Percentiles rank a stretch among this genome's conserved stretches.
These are phyloP conservation scores for Sander lucioperca DNA, from an alignment of 2,113 vertebrate species.

Conservation along the genomic window DNA sequence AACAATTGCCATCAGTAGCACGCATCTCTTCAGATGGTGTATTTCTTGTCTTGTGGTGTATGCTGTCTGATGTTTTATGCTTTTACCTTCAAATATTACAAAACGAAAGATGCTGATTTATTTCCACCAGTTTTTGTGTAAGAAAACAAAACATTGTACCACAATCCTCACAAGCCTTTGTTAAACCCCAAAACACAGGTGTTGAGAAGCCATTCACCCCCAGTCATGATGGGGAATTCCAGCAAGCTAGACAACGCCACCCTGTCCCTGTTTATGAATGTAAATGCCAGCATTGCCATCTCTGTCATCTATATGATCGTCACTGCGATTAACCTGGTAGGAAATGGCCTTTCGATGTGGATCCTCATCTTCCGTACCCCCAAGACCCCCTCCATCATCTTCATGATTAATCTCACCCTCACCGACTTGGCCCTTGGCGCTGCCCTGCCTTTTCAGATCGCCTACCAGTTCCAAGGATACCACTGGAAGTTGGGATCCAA, in stretches of 20 bases:
- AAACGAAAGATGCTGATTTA: not conserved
- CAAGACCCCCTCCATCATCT: conserved; percentile 89
- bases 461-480: conserved; percentile 86
- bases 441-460: conserved; percentile 93
- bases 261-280: conserved; percentile 82
- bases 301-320: conserved; percentile 88
- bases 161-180: not conserved
- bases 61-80: no score
- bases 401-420: conserved; percentile 95
- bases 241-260: conserved; percentile 87
- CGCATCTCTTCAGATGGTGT: not conserved
- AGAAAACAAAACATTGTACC: not conserved
- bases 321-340: conserved; percentile 86
- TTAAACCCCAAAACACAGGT: conserved; percentile 24
- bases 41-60: not conserved
- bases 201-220: not conserved
- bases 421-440: conserved; percentile 89
- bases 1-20: no score
- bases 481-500: conserved; percentile 87
- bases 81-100: not conserved
- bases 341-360: conserved; percentile 91
- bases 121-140: not conserved
- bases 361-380: conserved; percentile 89
- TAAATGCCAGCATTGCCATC: conserved; percentile 70
- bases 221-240: conserved; percentile 62